Evolutionary conservation across 2,888 invertebrate species (phyloP), one percentile per base, ranked within the genome.

Genomic region (Tenthredo amoena): DNA sequence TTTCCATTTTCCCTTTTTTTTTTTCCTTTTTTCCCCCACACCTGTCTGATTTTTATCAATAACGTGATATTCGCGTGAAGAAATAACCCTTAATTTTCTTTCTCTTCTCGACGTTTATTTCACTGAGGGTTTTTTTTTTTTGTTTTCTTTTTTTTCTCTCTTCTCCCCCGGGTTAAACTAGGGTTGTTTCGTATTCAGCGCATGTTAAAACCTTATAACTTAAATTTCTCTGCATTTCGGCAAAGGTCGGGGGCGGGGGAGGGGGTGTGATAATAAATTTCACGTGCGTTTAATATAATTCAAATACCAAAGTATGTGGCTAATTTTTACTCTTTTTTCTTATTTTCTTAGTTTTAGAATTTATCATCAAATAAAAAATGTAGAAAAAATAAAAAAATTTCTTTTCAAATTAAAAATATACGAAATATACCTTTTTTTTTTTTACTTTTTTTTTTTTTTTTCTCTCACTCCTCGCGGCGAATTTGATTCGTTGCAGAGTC

Each of bases 161-260:
- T 15, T 4, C 18, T 5, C 0, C 12, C 34, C 21, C 10, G 47
- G 47, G 31, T 26, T 7, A 76, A 76, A 76, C 47, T 31, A 58
- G 77, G 10, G 50, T 15, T 10, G 76, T 43, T 37, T 79, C 26
- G 18, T 55, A 55, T 55, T 55, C 34, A 55, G 55, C 58, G 77
- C 77, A 79, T 79, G 77, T 58, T 79, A 34, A 79, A 58, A 55
- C 55, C 50, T 34, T 55, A 79, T 79, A 79, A 79, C 77, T 79
- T 79, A 55, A 79, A 18, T 50, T 50, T 50, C 77, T 55, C 55
- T 50, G 55, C 71, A 71, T 34, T 71, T 79, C n/a, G 37, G 55
- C 18, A 7, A 26, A 26, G 26, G 26, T 26, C 26, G 26, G 26
- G 26, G 26, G 26, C 26, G 26, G 26, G 26, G 26, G 26, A 26